Percentiles rank a stretch among this genome's conserved stretches.
These are phyloP conservation scores for Neuroterus valhalla DNA, from an alignment of 1,140 invertebrate species.

Conservation along the genomic window DNA sequence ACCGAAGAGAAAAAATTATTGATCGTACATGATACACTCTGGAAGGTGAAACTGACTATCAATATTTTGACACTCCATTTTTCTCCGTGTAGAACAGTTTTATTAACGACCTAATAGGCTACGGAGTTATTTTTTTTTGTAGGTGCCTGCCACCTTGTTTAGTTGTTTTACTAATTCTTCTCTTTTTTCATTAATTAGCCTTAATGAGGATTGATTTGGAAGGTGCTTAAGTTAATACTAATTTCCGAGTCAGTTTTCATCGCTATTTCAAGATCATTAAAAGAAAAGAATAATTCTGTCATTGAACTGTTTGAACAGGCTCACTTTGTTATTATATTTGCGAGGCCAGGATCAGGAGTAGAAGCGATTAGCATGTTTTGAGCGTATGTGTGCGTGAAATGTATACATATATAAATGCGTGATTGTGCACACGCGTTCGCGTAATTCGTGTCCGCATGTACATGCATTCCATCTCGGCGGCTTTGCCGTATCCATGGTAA, in stretches of 20 bases:
- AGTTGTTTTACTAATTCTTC: background rate
- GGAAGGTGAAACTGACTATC: too few relatives aligned
- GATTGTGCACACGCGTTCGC: background rate
- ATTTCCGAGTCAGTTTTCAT: background rate
- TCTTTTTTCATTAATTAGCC: too few relatives aligned
- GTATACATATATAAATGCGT: background rate
- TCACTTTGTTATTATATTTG: constrained; percentile 13
- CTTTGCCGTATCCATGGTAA: constrained; percentile 65
- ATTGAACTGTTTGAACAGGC: constrained; percentile 5
- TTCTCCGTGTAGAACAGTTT: too few relatives aligned
- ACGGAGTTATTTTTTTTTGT: too few relatives aligned
- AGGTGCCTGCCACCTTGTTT: constrained; percentile 1
- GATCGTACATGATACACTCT: too few relatives aligned
- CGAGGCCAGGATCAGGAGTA: constrained; percentile 37
- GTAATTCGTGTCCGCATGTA: background rate
- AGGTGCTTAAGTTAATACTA: background rate
- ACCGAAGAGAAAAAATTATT: too few relatives aligned
- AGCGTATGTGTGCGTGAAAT: background rate
- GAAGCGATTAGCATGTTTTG: constrained; percentile 52
- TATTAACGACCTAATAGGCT: too few relatives aligned
- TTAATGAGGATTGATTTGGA: background rate
- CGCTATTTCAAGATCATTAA: constrained; percentile 3
- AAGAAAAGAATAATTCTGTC: constrained; percentile 21
- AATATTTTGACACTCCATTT: too few relatives aligned
- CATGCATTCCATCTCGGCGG: background rate